Conservation (phyloP, 2,888 invertebrate genomes). For the Cyaniris semiargus region DNA sequence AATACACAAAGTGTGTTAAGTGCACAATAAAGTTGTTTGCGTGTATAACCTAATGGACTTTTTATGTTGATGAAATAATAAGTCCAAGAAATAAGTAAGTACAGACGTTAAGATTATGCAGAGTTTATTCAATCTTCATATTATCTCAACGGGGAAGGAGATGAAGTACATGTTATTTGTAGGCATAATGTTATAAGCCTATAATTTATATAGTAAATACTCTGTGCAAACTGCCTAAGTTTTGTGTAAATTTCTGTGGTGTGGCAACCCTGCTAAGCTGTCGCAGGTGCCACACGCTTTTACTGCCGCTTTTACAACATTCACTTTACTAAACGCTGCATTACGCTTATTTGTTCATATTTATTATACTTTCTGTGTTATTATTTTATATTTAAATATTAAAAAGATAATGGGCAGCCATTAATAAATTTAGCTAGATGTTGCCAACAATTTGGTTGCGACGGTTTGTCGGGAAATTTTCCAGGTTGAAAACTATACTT, state of each 20-base stretch:
- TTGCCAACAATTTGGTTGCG: background rate
- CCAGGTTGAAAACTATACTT: background rate
- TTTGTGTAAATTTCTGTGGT: background rate
- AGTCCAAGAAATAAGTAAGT: too few species aligned
- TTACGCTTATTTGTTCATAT: conserved; percentile 7
- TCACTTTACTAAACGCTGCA: conserved; percentile 15
- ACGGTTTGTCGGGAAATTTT: background rate
- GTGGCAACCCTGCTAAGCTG: conserved; percentile 13
- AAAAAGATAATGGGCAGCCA: background rate
- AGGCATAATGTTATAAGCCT: background rate
- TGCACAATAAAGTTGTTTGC: too few species aligned
- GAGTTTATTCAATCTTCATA: background rate
- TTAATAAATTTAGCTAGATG: background rate
- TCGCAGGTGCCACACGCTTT: conserved; percentile 23
- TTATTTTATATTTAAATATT: background rate
- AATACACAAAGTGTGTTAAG: too few species aligned
- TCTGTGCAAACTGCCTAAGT: background rate
- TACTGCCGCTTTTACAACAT: conserved; percentile 9
- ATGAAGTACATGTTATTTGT: too few species aligned
- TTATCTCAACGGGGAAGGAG: background rate
- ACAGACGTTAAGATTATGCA: too few species aligned
- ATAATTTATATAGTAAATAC: background rate
- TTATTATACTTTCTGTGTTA: conserved; percentile 4
- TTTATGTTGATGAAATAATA: too few species aligned
- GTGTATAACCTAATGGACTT: too few species aligned